phyloP scores from a whole-genome alignment of 2,888 invertebrate species.

The Eupeodes latifasciatus region DNA sequence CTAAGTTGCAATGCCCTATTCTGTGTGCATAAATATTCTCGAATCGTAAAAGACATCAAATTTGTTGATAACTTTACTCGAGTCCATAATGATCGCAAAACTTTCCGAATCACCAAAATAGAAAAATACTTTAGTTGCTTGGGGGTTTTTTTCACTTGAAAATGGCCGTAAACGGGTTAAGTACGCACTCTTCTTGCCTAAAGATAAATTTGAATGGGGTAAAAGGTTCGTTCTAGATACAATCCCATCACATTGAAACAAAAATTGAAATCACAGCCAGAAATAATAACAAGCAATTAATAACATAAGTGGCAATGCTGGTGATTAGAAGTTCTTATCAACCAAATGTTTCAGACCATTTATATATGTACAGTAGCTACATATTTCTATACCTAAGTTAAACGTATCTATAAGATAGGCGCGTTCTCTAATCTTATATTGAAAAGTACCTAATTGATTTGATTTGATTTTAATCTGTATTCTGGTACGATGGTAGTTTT shows the following conservation, averaged over 20 bases:
- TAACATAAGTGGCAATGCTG: background rate
- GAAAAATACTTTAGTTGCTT: no score
- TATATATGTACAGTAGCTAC: no score
- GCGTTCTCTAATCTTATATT: background rate
- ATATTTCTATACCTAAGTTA: no score
- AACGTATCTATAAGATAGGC: background rate
- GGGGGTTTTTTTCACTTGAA: background rate
- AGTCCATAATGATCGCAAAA: no score
- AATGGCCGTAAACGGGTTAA: background rate
- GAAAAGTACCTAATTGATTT: conserved; percentile 30
- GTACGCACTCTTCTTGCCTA: background rate
- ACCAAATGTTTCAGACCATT: background rate
- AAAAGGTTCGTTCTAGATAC: conserved; percentile 21
- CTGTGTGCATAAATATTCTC: no score
- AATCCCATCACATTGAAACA: background rate
- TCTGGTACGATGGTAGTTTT: background rate
- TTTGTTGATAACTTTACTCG: no score
- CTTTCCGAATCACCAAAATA: no score
- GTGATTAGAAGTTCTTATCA: conserved; percentile 18
- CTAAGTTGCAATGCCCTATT: no score
- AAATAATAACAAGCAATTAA: conserved; percentile 8
- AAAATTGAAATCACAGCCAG: conserved; percentile 1
- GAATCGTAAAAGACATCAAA: no score
- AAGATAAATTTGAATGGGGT: conserved; percentile 14
- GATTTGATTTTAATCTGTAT: conserved; percentile 15